phyloP scores from a whole-genome alignment of 1,140 invertebrate species.

The Diuraphis noxia region DNA sequence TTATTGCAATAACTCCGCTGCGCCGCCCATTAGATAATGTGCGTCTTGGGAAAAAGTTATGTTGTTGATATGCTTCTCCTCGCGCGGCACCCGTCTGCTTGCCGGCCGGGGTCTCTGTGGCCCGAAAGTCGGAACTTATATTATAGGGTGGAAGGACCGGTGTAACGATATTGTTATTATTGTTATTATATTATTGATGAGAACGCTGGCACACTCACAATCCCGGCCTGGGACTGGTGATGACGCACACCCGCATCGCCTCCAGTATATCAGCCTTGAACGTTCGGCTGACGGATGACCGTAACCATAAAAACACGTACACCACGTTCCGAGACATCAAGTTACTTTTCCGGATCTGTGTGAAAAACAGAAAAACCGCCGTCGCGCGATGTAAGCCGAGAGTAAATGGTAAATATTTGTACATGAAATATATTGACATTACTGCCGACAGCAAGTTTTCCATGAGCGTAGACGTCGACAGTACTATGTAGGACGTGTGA shows the following conservation, averaged over 20 bases:
- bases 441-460: conserved; percentile 2
- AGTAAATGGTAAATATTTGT: background rate
- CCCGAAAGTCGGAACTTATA: background rate
- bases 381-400: background rate
- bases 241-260: conserved; percentile 63
- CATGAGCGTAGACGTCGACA: conserved; percentile 17
- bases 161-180: conserved; percentile 25
- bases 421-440: background rate
- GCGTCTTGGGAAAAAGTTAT: conserved; percentile 35
- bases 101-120: background rate
- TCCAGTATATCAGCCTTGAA: conserved; percentile 61
- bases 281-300: conserved; percentile 58
- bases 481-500: conserved; percentile 1
- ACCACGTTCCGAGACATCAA: conserved; percentile 62
- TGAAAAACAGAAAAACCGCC: background rate
- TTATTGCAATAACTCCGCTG: background rate
- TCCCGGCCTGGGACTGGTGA: conserved; percentile 64
- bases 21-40: conserved; percentile 33
- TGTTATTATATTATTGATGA: conserved; percentile 35
- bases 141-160: background rate
- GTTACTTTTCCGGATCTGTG: conserved; percentile 61
- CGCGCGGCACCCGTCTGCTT: background rate
- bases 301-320: conserved; percentile 63
- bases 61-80: background rate
- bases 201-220: conserved; percentile 61